Base-by-base conservation (phyloP, 35 echinoderm and acorn worm genomes). In the Lytechinus pictus region DNA sequence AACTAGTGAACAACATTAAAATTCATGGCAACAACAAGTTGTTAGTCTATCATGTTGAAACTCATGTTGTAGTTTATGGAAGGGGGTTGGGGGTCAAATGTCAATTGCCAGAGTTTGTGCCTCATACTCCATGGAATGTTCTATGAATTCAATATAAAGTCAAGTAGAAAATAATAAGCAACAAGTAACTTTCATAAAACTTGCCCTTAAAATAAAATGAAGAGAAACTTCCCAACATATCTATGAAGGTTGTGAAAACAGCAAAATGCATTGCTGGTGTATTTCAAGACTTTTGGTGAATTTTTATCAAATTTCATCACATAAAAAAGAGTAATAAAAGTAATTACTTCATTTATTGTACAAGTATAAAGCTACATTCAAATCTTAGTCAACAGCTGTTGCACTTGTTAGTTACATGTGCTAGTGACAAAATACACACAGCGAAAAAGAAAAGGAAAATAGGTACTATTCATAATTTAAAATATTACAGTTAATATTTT, bases 41-140 rank as follows among this genome's bases (percentile, higher is more conserved):
- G 88, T 44, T 44, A 90, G 28, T 90, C 29, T 16, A 90, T 90
- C 11, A 27, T 44, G 29, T 90, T 90, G 29, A 90, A 4, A 90
- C 88, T 54, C 16, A 94, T 94, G 92, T 91, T 27, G 91, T 79
- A 95, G 96, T 94, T 88, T 55, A 95, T 44, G 61, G 9, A 54
- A 54, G 29, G 88, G 29, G 88, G 52, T 52, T 4, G 52, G 28
- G 28, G 52, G 29, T 44, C n/a, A 27, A 14, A 27, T n/a, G 66
- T 79, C 66, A 79, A n/a, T 16, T 79, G 66, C 14, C 66, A 79
- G 66, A 79, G 66, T 79, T 79, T 79, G 19, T 58, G 14, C 16
- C n/a, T 79, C 16, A 79, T 24, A 79, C 7, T 79, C 19, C 19
- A 79, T 79, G 66, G 66, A 79, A n/a, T 14, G 57, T 44, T 12